Base-by-base conservation (phyloP, 35 echinoderm and acorn worm genomes). In the Amphiura filiformis region DNA sequence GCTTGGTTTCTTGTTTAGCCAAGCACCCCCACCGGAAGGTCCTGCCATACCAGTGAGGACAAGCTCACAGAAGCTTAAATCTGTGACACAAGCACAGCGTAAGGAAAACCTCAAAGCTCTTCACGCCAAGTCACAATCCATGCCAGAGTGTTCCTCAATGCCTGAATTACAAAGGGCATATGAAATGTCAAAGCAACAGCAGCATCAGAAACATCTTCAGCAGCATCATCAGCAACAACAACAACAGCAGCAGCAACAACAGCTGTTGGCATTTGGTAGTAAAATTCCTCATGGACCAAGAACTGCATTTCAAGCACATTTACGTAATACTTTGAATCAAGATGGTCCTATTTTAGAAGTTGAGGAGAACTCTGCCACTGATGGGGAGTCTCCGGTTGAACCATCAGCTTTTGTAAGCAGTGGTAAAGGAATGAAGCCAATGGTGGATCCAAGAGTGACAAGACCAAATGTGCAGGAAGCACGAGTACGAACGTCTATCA, bases 1-100 rank as follows among this genome's bases (percentile, higher is more conserved):
- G 57, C 87, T 98, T 11, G 96, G 96, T 5, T 92, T 94, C 39
- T 86, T 98, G 31, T 94, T 98, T 90, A 95, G 90, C 28, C 93
- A 95, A 81, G 93, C 85, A 33, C 82, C 65, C 0, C 85, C 89
- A 70, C 91, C 70, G 14, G 84, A 87, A 38, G 70, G 81, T 1
- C 89, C 89, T 41, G 85, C 75, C 78, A 9, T 76, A 36, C 39
- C 85, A 70, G 26, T 76, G 39, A 20, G 76, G 36, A 57, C 80
- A 31, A 90, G 57, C 38, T 61, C 81, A 70, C 61, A 70, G 61
- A 70, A 85, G 42, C 76, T 44, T 13, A 90, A 76, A 26, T 41
- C 35, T 35, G 81, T 35, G n/a, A 34, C 34, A 77, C 89, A 65
- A 85, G 76, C 77, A 61, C 76, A 76, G 31, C 84, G 77, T 34